Evolutionary conservation across 2,797 vertebrate species (phyloP).

Genomic region (Arremon aurantiirostris): DNA sequence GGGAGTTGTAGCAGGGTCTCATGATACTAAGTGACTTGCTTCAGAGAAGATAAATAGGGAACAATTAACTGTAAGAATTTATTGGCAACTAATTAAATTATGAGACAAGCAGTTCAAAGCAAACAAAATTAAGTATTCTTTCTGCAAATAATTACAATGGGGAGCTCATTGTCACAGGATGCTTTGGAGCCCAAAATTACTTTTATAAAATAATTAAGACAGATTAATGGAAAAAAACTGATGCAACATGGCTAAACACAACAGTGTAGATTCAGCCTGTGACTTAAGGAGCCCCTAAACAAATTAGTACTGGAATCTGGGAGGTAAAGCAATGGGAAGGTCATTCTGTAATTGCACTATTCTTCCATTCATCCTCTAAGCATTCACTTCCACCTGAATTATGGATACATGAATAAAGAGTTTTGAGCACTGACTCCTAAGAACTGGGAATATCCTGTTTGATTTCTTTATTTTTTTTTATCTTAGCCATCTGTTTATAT

Average conservation of each 20-base stretch:
- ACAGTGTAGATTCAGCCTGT: neutral
- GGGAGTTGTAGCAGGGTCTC: neutral
- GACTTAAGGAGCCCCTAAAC: neutral
- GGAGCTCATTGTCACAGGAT: neutral
- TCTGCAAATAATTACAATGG: conserved; percentile 5
- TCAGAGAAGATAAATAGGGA: neutral
- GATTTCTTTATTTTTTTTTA: neutral
- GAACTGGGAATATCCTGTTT: neutral
- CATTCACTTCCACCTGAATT: neutral
- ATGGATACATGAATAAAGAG: neutral
- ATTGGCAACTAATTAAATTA: conserved; percentile 3
- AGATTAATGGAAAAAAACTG: neutral
- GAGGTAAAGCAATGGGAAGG: neutral
- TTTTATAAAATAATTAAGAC: neutral
- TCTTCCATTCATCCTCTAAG: neutral
- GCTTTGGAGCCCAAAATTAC: neutral
- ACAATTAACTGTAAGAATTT: neutral
- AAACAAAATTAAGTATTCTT: conserved; percentile 8
- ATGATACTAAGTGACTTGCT: neutral
- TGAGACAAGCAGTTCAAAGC: neutral
- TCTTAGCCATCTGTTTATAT: neutral
- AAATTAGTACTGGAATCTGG: neutral
- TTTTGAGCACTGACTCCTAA: neutral
- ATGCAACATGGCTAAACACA: neutral
- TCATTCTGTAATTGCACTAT: neutral